These are phyloP conservation scores for Oxyscelio sp. DNA, from an alignment of 2,888 invertebrate species.

Conservation along the genomic window DNA sequence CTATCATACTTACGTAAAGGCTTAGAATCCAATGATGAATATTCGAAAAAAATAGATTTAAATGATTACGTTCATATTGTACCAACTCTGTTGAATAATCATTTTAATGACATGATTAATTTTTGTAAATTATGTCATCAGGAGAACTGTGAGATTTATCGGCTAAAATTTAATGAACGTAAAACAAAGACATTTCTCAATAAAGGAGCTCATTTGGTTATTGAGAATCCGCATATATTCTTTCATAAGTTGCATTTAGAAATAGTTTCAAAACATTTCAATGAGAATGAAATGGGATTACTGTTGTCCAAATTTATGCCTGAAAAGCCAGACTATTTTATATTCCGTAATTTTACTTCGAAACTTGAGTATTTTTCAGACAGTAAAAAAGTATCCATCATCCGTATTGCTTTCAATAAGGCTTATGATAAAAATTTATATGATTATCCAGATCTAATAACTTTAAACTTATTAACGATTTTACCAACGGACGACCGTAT, in stretches of 20 bases:
- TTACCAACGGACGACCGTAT: too few species aligned
- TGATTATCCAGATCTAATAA: constrained; percentile 68
- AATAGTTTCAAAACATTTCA: neutral
- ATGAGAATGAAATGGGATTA: too few species aligned
- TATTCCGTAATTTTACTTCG: neutral
- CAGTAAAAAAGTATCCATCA: constrained; percentile 70
- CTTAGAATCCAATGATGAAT: too few species aligned
- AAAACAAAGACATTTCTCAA: constrained; percentile 21
- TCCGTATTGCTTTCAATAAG: constrained; percentile 77
- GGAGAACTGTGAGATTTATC: too few species aligned
- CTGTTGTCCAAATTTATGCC: constrained; percentile 81
- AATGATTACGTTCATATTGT: too few species aligned
- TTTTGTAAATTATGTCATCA: too few species aligned
- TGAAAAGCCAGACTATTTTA: neutral
- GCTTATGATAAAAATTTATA: constrained; percentile 78
- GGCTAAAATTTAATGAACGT: constrained; percentile 23
- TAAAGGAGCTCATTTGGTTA: neutral
- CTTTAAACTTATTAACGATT: constrained; percentile 57
- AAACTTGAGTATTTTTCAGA: constrained; percentile 75
- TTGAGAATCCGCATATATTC: constrained; percentile 8
- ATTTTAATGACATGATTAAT: too few species aligned
- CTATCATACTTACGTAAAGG: too few species aligned
- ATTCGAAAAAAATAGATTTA: too few species aligned
- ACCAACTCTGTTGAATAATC: too few species aligned
- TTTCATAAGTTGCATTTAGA: neutral